These are phyloP conservation scores for Trichonephila inaurata DNA, from an alignment of 1,140 invertebrate genomes.

Conservation along the genomic window DNA sequence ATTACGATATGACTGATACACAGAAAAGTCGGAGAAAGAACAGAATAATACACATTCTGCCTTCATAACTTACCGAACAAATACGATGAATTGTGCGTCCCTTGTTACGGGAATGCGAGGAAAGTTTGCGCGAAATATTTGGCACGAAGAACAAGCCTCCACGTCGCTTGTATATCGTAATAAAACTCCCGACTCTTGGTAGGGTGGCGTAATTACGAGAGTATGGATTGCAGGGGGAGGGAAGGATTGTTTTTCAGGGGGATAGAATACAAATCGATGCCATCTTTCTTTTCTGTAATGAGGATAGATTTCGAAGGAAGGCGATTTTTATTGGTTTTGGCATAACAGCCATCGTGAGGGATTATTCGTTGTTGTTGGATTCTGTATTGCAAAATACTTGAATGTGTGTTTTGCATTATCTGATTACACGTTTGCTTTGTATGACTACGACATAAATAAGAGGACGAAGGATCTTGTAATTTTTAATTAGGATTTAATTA, in stretches of 20 bases:
- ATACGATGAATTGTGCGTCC: neutral
- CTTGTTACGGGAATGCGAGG: neutral
- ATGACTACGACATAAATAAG: no score
- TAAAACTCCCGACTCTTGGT: neutral
- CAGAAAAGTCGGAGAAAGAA: no score
- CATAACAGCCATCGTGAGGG: neutral
- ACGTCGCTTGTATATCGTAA: conserved; percentile 13
- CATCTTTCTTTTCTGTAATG: neutral
- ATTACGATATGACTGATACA: no score
- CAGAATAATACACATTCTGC: neutral
- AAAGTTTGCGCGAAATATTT: neutral
- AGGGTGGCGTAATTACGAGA: neutral
- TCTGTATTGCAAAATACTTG: no score
- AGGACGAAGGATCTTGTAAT: no score
- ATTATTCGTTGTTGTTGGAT: no score
- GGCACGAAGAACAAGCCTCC: neutral
- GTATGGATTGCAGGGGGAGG: neutral
- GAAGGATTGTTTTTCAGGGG: neutral
- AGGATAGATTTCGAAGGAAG: neutral
- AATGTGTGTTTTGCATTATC: no score
- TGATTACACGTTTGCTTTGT: no score
- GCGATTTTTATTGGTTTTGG: neutral
- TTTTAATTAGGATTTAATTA: no score
- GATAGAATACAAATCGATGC: neutral
- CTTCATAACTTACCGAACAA: neutral